phyloP scores from a whole-genome alignment of 2,113 vertebrate species.

The Columba livia region DNA sequence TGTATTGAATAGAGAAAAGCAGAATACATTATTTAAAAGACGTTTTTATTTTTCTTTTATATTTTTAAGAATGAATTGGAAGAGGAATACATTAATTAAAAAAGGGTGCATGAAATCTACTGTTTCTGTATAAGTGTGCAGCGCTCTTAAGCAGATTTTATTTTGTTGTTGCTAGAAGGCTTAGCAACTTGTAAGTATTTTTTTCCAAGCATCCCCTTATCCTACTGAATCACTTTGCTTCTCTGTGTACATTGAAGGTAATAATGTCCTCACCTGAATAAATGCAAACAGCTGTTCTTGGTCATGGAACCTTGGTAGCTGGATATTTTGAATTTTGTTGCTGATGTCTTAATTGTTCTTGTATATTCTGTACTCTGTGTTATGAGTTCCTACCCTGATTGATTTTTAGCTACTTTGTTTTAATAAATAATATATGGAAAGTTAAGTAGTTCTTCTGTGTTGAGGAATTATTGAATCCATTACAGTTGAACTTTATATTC shows the following conservation, averaged over 20 bases:
- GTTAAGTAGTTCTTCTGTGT: background rate
- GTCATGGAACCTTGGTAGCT: background rate
- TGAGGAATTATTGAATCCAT: background rate
- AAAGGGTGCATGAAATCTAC: background rate
- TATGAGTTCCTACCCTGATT: background rate
- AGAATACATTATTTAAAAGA: background rate
- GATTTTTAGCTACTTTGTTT: background rate
- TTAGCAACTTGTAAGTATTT: background rate
- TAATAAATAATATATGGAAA: background rate
- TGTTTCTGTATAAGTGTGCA: background rate
- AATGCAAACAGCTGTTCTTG: background rate
- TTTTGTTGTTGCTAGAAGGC: background rate
- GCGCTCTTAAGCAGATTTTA: background rate
- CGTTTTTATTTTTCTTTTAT: background rate
- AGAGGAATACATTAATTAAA: background rate
- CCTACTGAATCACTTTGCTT: background rate
- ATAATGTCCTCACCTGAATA: background rate
- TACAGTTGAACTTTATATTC: background rate
- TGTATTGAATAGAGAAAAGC: background rate
- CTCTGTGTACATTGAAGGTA: background rate
- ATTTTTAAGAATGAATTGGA: background rate
- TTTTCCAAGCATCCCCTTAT: background rate
- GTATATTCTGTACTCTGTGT: background rate
- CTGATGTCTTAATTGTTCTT: background rate
- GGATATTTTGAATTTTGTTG: background rate